Evolutionary conservation across 2,888 invertebrate species (phyloP).

Genomic region (Automeris io): DNA sequence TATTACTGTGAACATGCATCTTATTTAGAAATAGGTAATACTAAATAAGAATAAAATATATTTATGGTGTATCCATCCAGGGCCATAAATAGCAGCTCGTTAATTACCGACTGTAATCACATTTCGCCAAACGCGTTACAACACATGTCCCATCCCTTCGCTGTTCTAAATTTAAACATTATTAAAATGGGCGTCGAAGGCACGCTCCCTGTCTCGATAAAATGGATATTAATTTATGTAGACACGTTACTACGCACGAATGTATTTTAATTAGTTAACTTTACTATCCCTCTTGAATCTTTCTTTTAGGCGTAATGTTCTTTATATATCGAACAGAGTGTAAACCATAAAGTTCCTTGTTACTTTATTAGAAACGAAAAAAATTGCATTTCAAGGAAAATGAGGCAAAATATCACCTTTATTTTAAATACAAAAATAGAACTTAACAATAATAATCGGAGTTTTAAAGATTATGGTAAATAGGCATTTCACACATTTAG

Average conservation of each 20-base stretch:
- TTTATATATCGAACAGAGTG: no score
- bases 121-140: slow-evolving; percentile 76
- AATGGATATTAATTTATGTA: slow-evolving; percentile 65
- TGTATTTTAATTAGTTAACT: not conserved
- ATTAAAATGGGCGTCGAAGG: slow-evolving; percentile 60
- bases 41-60: slow-evolving; percentile 51
- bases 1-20: not conserved
- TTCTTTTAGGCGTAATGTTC: no score
- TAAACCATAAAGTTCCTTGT: no score
- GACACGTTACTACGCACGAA: slow-evolving; percentile 32
- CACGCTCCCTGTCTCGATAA: slow-evolving; percentile 64
- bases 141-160: slow-evolving; percentile 76
- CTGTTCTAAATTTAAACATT: slow-evolving; percentile 73
- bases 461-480: no score
- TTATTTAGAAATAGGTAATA: slow-evolving; percentile 14
- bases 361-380: no score
- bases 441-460: no score
- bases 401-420: no score
- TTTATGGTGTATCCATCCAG: slow-evolving; percentile 41
- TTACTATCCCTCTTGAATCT: no score
- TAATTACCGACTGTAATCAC: slow-evolving; percentile 74
- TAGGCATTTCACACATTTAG: no score
- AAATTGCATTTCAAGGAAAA: no score
- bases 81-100: slow-evolving; percentile 67
- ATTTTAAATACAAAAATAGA: no score